Base-by-base conservation (phyloP, 2,888 invertebrate genomes). In the Latheticus oryzae region DNA sequence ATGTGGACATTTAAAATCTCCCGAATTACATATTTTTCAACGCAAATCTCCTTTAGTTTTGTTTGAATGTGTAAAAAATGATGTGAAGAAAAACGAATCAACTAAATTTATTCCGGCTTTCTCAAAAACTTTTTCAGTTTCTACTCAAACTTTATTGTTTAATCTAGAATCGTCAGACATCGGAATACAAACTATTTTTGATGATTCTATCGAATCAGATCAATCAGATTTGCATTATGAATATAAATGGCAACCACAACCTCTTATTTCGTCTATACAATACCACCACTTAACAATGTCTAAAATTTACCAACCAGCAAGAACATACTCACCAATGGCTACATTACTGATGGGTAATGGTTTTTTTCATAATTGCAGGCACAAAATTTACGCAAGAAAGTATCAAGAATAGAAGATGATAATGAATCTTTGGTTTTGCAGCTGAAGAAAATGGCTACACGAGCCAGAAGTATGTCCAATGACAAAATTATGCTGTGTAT, bases 391-490 rank as follows among this genome's bases (percentile, higher is more conserved):
- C 86, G 93, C 81, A 92, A 91, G 84, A 93, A 93, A 83, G 87
- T 94, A 76, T 87, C 91, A 76, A 89, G 95, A 74, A 87, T 96
- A 78, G 97, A 97, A 82, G 95, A 95, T 79, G 97, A 97, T 85
- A 97, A 97, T 84, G 97, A 97, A 81, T 93, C 93, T 70, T 85
- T 96, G 81, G 89, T 93, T 81, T 86, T 93, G 83, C 96, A 96
- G 86, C 87, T 97, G 82, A 93, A 95, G 86, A 95, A 95, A 88
- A 90, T 96, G 89, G 93, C 94, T 83, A 87, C 88, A 80, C 88
- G 89, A 82, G 87, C 89, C 82, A 86, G 87, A 87, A 87, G 88
- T 89, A 88, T 81, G 87, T 85, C 78, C 12, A 17, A 16, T 28
- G 12, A 38, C 38, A 32, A 50, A 38, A 38, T 50, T 50, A 38